Conservation (phyloP, 2,113 vertebrate species). For the Dasyornis broadbenti region DNA sequence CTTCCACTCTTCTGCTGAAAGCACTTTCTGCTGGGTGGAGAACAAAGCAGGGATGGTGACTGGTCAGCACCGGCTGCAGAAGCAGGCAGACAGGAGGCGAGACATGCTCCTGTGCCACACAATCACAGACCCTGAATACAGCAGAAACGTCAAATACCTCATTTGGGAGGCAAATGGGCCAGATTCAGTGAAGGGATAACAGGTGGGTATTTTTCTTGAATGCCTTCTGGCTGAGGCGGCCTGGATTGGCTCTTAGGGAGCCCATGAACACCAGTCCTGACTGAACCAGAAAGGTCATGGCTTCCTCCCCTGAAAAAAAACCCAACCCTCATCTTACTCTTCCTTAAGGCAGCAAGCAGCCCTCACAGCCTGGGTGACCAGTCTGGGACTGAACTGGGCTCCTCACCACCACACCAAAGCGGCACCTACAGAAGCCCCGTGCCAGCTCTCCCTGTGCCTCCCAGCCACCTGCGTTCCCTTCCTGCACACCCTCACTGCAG, state of each 20-base stretch:
- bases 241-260: slow-evolving; percentile 5
- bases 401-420: not conserved
- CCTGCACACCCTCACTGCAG: not conserved
- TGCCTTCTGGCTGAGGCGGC: slow-evolving; percentile 8
- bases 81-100: not conserved
- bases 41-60: slow-evolving; percentile 38
- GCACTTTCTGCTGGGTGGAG: slow-evolving; percentile 81
- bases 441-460: not conserved
- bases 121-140: not conserved
- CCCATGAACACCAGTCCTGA: slow-evolving; percentile 15
- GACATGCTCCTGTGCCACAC: not conserved
- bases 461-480: not conserved
- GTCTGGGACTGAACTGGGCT: accelerated
- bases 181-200: not conserved
- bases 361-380: not conserved
- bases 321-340: not conserved
- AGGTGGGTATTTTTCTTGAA: not conserved
- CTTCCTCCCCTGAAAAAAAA: not conserved
- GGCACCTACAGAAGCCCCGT: not conserved
- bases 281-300: not conserved
- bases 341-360: not conserved
- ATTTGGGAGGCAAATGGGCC: not conserved
- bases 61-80: not conserved
- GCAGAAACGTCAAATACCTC: not conserved
- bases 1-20: slow-evolving; percentile 89